Base-by-base conservation (phyloP, 2,888 invertebrate genomes). In the Andrena marginata region DNA sequence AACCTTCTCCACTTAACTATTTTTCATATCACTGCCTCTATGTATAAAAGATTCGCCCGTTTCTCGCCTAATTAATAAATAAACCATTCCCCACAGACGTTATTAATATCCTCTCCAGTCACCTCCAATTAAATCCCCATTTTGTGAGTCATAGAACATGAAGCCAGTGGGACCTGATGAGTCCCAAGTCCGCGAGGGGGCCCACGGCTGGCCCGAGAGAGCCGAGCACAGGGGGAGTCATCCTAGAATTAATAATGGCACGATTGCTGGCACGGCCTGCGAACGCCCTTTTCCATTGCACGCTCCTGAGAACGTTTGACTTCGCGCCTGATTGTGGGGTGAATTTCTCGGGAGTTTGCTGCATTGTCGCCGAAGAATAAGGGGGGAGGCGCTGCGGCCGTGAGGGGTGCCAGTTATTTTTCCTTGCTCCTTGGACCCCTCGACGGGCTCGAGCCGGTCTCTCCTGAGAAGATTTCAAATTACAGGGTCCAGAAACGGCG, bases 331-430 rank as follows among this genome's bases (percentile, higher is more conserved):
- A 94, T 94, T 94, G 93, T 91, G 93, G 94, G 94, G 94, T 94
- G 92, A 93, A 93, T 94, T 91, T 94, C 94, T 92, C 90, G 90
- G 88, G 88, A 93, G 93, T 93, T 94, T 93, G 92, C 89, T 77
- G 90, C 91, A 93, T 94, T 94, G 94, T 94, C 89, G 90, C 87
- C 62, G 85, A 85, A 92, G 91, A 93, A 93, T 92, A 89, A 87
- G 89, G 86, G 89, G 92, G 93, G 93, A 93, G 94, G 92, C 88
- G 90, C 88, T 93, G 93, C 91, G 93, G 93, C 93, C 85, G 89
- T 75, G 83, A 88, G 89, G 89, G 88, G 79, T 87, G 86, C 86
- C 80, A 79, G 81, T 84, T 80, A 82, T 85, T 71, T 88, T 78
- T 83, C 72, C 77, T 69, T 60, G 26, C 56, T 49, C 80, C 80